phyloP scores from a whole-genome alignment of 2,888 invertebrate species.

The Volucella bombylans region DNA sequence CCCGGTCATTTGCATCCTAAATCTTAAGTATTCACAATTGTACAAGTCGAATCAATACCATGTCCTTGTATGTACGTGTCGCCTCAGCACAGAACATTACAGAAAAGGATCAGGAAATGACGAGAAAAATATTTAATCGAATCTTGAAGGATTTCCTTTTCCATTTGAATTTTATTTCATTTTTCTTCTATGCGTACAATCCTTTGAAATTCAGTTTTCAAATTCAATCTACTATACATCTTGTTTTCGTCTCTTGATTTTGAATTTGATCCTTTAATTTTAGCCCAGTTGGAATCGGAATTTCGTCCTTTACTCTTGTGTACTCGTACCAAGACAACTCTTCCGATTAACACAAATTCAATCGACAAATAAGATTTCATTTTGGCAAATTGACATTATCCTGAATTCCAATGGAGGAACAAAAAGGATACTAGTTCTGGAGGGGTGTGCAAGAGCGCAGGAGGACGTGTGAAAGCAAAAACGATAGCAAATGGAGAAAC shows the following conservation, averaged over 20 bases:
- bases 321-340: neutral
- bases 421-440: slow-evolving; percentile 21
- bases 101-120: neutral
- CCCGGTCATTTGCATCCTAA: too few relatives aligned
- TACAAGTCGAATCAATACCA: too few relatives aligned
- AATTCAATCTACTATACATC: neutral
- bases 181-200: neutral
- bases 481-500: neutral
- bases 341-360: slow-evolving; percentile 60
- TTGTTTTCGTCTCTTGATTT: slow-evolving; percentile 7
- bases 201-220: neutral
- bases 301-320: neutral
- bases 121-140: slow-evolving; percentile 29
- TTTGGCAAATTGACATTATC: slow-evolving; percentile 65
- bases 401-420: slow-evolving; percentile 13
- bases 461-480: slow-evolving; percentile 26
- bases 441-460: neutral
- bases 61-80: neutral
- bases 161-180: too few relatives aligned
- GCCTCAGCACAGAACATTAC: neutral
- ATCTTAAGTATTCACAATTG: too few relatives aligned
- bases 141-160: slow-evolving; percentile 16
- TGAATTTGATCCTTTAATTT: slow-evolving; percentile 42
- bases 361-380: slow-evolving; percentile 68
- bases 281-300: neutral